Conservation (phyloP, 1,140 invertebrate genomes). For the Meteorus sp. region DNA sequence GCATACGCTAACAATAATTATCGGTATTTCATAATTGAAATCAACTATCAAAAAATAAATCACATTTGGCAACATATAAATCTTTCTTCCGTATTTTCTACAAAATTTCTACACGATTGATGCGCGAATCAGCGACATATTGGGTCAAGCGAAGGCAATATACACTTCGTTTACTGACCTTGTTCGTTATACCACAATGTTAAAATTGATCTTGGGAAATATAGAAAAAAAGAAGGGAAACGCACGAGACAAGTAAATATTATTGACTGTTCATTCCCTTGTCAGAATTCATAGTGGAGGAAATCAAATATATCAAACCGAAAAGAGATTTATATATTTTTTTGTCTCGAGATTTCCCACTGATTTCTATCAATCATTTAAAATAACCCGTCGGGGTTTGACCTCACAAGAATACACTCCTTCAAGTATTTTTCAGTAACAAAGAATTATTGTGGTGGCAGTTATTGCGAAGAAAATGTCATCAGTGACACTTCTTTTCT, state of each 20-base stretch:
- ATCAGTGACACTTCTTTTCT: too few relatives aligned
- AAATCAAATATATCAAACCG: too few relatives aligned
- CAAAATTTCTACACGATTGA: conserved; percentile 8
- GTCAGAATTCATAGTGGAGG: too few relatives aligned
- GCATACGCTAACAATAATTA: not conserved
- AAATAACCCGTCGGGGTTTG: too few relatives aligned
- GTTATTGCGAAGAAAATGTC: conserved; percentile 3
- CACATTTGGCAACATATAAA: not conserved
- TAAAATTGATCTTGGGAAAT: not conserved
- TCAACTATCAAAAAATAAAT: conserved; percentile 1
- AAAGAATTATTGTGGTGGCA: too few relatives aligned
- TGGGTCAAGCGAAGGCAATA: conserved; percentile 29
- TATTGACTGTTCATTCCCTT: not conserved
- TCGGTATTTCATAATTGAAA: too few relatives aligned
- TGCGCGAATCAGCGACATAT: conserved; percentile 28
- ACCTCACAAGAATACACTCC: too few relatives aligned
- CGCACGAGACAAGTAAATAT: not conserved
- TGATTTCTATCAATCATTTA: not conserved
- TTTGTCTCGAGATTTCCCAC: too few relatives aligned
- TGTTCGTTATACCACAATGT: conserved; percentile 20
- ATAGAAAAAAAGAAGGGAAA: not conserved
- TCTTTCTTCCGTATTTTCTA: not conserved
- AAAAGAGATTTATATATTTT: too few relatives aligned
- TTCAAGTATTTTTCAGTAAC: not conserved
- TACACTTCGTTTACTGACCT: conserved; percentile 41